Evolutionary conservation across 1,140 invertebrate genomes (phyloP), one percentile per base, ranked within the genome.

Genomic region (Asobara japonica): DNA sequence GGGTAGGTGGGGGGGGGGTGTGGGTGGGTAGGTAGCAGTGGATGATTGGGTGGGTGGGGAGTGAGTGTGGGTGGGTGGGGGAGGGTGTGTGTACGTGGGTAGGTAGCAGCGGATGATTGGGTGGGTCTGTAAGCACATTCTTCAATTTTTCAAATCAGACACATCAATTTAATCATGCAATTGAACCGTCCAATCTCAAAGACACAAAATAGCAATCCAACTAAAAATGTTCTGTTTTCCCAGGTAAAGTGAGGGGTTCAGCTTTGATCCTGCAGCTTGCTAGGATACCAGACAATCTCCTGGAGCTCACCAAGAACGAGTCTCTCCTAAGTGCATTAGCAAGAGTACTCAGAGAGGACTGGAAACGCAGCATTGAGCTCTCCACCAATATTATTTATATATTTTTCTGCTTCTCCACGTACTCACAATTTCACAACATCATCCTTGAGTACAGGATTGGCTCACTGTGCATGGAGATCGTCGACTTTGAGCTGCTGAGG

Each of bases 351-450:
- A 90, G 97, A 79, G 98, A 99, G 89, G 98, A 99, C 88, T 99
- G 97, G 94, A 95, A 94, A 87, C 93, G 95, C 82, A 98, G 96
- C 84, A 94, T 98, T 79, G 97, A 99, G 85, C 86, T 99, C 29
- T 97, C 96, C 68, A 98, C 95, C 77, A 98, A 98, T 86, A 97
- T 99, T 81, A 93, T 98, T 73, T 97, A 97, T 83, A 95, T 96
- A 75, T 99, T 99, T 88, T 97, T 98, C 83, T 98, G 96, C 83
- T 98, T 99, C 85, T 98, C 97, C 10, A 95, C 94, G n/a, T 99
- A 98, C 83, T 93, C 93, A 76, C 93, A 96, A 81, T 99, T 99
- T 88, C 98, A 99, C 86, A 91, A 93, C 36, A 92, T 98, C 10
- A 94, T 99, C 61, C 89, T 94, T 10, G 94, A 96, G 79, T 96